Percentiles rank a stretch among this genome's conserved stretches.
phyloP scores from a whole-genome alignment of 2,113 vertebrate genomes.

The Podarcis raffonei region DNA sequence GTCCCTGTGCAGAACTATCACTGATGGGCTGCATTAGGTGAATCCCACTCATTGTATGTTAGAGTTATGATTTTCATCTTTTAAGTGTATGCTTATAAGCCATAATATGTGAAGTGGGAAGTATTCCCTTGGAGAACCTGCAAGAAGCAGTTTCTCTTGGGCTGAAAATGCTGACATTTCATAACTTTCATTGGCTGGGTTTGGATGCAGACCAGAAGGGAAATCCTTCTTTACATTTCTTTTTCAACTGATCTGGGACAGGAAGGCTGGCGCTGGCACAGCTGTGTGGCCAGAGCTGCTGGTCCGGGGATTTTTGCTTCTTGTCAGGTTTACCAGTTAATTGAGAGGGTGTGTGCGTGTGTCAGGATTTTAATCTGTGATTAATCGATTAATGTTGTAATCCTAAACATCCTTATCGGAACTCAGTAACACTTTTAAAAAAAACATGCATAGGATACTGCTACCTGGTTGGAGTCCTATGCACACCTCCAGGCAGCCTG shows the following conservation, averaged over 20 bases:
- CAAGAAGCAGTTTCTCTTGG: not conserved
- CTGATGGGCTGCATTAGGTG: no score
- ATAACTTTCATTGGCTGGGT: not conserved
- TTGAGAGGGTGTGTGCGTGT: not conserved
- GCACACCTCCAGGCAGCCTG: not conserved
- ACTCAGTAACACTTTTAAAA: not conserved
- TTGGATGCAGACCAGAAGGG: slow-evolving; percentile 22
- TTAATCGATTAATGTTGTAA: not conserved
- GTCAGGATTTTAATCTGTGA: not conserved
- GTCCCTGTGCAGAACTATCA: no score
- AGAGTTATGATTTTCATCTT: not conserved
- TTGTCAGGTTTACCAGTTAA: not conserved
- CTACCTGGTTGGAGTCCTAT: not conserved
- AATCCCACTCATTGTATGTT: not conserved
- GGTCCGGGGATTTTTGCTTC: not conserved
- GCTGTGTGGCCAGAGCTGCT: not conserved
- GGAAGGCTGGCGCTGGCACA: slow-evolving; percentile 1
- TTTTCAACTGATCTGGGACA: not conserved
- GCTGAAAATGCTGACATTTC: not conserved
- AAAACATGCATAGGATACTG: not conserved
- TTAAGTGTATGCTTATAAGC: not conserved
- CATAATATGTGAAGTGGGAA: not conserved
- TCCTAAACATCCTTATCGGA: not conserved
- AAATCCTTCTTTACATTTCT: slow-evolving; percentile 14
- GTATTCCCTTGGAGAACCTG: not conserved